phyloP scores from a whole-genome alignment of 2,797 vertebrate genomes.

The Anomalospiza imberbis region DNA sequence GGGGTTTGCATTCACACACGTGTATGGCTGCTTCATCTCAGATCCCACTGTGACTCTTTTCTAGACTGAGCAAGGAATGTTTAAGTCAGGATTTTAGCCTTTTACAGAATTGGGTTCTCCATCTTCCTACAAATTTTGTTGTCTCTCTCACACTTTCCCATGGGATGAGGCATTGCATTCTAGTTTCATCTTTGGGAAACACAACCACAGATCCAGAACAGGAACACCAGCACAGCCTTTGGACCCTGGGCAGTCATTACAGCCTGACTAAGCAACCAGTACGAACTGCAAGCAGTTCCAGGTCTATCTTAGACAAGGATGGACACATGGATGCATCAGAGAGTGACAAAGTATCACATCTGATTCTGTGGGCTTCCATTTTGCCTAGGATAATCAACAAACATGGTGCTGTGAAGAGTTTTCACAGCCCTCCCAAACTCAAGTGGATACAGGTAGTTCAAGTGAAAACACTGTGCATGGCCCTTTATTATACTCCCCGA shows the following conservation, averaged over 20 bases:
- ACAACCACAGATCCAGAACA: neutral
- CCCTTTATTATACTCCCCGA: neutral
- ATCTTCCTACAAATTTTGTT: neutral
- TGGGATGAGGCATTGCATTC: neutral
- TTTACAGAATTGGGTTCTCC: neutral
- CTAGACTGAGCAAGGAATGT: neutral
- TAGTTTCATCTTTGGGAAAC: neutral
- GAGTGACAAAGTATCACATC: neutral
- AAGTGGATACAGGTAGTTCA: neutral
- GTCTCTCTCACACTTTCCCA: neutral
- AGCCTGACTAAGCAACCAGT: neutral
- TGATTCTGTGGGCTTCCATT: neutral
- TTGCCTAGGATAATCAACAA: neutral
- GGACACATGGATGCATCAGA: neutral
- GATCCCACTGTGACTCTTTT: neutral
- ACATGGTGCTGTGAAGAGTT: neutral
- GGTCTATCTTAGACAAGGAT: neutral
- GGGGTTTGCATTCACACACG: fast-evolving
- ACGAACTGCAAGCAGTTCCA: neutral
- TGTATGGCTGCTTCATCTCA: neutral
- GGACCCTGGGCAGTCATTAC: neutral
- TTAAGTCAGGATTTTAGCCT: neutral
- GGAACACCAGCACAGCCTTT: neutral
- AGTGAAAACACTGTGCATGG: neutral
- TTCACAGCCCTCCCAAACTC: neutral